Evolutionary conservation across 2,888 invertebrate species (phyloP).

Genomic region (Cepaea hortensis): DNA sequence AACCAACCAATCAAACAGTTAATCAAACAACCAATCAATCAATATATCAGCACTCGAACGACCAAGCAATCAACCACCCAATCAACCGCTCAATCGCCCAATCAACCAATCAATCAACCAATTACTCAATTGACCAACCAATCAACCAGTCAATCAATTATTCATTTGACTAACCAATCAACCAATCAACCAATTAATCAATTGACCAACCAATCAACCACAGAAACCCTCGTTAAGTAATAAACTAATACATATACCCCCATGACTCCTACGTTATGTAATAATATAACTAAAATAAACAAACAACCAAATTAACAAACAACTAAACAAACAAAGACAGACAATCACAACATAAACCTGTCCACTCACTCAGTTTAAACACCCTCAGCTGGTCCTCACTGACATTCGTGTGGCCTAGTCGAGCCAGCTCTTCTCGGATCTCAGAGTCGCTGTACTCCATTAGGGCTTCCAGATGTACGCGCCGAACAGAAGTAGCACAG

Average conservation of each 20-base stretch:
- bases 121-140: too few species aligned
- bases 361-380: slow-evolving; percentile 70
- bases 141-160: neutral
- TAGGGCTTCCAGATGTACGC: too few species aligned
- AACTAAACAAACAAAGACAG: neutral
- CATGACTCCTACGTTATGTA: neutral
- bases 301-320: neutral
- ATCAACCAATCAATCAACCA: neutral
- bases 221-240: too few species aligned
- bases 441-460: slow-evolving; percentile 73
- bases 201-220: too few species aligned
- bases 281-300: neutral
- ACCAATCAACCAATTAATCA: neutral
- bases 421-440: slow-evolving; percentile 72
- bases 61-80: neutral
- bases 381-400: slow-evolving; percentile 67
- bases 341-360: too few species aligned
- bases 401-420: slow-evolving; percentile 73
- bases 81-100: neutral
- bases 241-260: neutral
- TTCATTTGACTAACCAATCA: neutral
- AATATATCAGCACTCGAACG: neutral
- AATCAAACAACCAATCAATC: too few species aligned
- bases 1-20: neutral
- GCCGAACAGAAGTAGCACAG: too few species aligned